Percentiles rank a stretch among this genome's conserved stretches.
Conservation (phyloP, 2,113 vertebrate species). For the Meleagris gallopavo region DNA sequence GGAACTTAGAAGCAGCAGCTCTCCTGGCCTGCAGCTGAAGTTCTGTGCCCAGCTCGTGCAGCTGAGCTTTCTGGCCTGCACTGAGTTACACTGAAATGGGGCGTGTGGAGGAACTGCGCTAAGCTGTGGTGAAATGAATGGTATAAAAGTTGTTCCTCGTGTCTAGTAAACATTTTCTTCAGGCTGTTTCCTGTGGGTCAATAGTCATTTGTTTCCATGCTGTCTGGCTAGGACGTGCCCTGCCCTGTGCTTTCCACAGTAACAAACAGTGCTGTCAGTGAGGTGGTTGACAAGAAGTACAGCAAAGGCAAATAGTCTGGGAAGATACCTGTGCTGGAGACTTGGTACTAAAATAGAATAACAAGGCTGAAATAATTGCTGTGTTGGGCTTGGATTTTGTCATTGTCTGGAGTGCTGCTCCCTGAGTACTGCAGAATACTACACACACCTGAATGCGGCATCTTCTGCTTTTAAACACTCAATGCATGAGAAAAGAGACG, state of each 20-base stretch:
- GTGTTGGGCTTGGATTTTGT: neutral
- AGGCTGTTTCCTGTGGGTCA: neutral
- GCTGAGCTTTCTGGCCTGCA: neutral
- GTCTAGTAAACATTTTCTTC: neutral
- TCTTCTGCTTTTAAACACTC: neutral
- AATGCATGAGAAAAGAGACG: neutral
- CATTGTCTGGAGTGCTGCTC: neutral
- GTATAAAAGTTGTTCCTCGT: neutral
- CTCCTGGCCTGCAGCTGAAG: fast-evolving
- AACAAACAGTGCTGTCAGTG: neutral
- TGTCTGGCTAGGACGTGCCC: neutral
- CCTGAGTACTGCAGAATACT: neutral
- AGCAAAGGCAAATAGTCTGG: neutral
- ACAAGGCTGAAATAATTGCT: neutral
- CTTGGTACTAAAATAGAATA: neutral
- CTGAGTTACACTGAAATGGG: fast-evolving
- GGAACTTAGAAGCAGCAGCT: fast-evolving
- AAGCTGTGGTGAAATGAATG: fast-evolving
- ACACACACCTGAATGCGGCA: neutral
- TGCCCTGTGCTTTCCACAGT: neutral
- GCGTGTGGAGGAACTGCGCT: fast-evolving
- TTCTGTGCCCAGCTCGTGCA: neutral
- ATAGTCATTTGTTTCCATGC: neutral
- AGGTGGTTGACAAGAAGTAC: neutral
- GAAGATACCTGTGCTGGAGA: neutral